Evolutionary conservation across 2,888 invertebrate species (phyloP).

Genomic region (Gordius sp.): DNA sequence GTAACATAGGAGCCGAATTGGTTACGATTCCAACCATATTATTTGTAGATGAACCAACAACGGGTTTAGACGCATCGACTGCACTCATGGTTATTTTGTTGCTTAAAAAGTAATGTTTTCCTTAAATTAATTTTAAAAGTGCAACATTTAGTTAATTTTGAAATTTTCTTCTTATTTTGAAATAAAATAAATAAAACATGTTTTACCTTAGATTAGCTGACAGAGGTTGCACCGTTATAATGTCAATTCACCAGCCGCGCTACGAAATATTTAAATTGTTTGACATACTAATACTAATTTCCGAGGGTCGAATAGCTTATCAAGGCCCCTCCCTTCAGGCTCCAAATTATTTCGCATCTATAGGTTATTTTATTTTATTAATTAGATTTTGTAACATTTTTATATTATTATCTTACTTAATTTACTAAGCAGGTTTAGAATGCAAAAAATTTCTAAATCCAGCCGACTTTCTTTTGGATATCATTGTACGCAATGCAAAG

Average conservation of each 20-base stretch:
- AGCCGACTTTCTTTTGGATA: slow-evolving; percentile 28
- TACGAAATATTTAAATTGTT: slow-evolving; percentile 15
- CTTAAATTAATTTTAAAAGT: too few species aligned
- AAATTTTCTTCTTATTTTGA: too few species aligned
- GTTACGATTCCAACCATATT: slow-evolving; percentile 73
- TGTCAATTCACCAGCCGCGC: slow-evolving; percentile 17
- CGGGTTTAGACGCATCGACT: slow-evolving; percentile 83
- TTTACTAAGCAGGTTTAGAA: background rate
- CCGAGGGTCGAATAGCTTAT: slow-evolving; percentile 1
- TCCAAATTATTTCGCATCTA: background rate
- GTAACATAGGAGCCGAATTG: slow-evolving; percentile 83
- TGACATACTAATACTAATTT: background rate
- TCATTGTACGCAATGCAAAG: slow-evolving; percentile 19
- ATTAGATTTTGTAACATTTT: background rate
- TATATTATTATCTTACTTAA: too few species aligned
- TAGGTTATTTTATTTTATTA: background rate
- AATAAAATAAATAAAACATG: too few species aligned
- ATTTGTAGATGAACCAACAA: slow-evolving; percentile 90
- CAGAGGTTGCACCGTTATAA: slow-evolving; percentile 6
- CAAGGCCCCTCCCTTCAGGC: slow-evolving; percentile 16
- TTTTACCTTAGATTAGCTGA: slow-evolving; percentile 8
- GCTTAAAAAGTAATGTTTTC: slow-evolving; percentile 25
- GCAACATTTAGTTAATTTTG: too few species aligned
- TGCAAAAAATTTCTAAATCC: slow-evolving; percentile 29
- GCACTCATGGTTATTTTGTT: slow-evolving; percentile 68